These are phyloP conservation scores for Dendronephthya gigantea DNA, from an alignment of 64 coral and sea anemone genomes.

Conservation along the genomic window DNA sequence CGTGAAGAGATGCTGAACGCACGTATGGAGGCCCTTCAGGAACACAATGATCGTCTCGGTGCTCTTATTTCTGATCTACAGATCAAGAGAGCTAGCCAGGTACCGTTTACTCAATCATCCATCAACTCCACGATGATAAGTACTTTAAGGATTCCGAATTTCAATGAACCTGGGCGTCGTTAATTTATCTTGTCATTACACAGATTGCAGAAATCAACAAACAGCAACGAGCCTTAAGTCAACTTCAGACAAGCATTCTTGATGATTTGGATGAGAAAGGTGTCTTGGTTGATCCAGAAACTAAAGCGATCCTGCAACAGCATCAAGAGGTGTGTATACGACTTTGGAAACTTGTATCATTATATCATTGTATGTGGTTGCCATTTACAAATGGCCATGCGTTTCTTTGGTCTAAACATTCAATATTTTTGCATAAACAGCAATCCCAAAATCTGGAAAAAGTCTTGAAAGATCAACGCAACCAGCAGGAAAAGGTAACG, in stretches of 20 bases:
- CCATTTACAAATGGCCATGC: no score
- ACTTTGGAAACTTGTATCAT: background rate
- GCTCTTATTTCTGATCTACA: constrained; percentile 73
- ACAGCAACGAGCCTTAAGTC: constrained; percentile 55
- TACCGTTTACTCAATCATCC: no score
- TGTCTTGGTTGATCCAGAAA: constrained; percentile 55
- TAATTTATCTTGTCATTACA: background rate
- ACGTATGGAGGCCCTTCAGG: constrained; percentile 51
- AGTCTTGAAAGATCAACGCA: constrained; percentile 52
- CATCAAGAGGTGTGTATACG: constrained; percentile 47
- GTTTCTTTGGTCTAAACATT: no score
- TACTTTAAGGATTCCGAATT: no score
- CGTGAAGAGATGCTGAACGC: constrained; percentile 77
- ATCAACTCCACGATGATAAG: no score
- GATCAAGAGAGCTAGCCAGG: constrained; percentile 93
- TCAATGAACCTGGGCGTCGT: no score
- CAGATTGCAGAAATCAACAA: constrained; percentile 67
- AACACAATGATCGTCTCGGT: constrained; percentile 63
- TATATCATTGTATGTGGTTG: no score
- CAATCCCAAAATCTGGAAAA: constrained; percentile 75
- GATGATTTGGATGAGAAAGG: constrained; percentile 80
- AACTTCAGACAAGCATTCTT: constrained; percentile 58
- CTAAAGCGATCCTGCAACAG: constrained; percentile 66
- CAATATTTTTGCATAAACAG: background rate
- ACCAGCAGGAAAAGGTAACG: constrained; percentile 71